phyloP scores from a whole-genome alignment of 2,113 vertebrate genomes.

The Zosterops pallidus region DNA sequence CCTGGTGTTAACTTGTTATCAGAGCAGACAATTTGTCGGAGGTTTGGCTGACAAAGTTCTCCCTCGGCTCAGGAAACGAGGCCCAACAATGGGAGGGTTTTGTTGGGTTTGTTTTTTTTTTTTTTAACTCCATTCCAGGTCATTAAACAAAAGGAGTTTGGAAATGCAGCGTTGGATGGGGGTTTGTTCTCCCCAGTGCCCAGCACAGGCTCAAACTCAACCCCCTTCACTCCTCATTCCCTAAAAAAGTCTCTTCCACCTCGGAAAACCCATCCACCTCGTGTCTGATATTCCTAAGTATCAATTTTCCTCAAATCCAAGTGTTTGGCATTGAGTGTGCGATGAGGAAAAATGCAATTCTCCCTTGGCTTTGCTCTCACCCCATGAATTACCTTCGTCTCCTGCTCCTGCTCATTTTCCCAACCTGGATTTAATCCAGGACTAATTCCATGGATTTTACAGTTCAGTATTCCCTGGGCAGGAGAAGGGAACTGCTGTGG shows the following conservation, averaged over 20 bases:
- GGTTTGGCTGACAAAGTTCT: background rate
- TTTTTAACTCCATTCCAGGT: background rate
- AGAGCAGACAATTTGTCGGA: constrained; percentile 22
- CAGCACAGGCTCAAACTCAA: background rate
- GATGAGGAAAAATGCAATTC: background rate
- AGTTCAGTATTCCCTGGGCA: background rate
- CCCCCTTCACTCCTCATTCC: background rate
- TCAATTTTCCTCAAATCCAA: background rate
- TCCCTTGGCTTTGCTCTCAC: background rate
- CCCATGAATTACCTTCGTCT: background rate
- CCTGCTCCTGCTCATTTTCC: background rate
- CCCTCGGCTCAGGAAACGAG: background rate
- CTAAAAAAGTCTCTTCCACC: background rate
- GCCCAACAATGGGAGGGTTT: background rate
- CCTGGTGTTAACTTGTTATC: constrained; percentile 31
- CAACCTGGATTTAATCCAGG: background rate
- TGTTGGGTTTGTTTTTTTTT: background rate
- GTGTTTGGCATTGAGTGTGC: rapidly evolving
- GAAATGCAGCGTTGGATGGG: rapidly evolving
- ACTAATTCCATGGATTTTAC: background rate
- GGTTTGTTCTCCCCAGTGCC: background rate
- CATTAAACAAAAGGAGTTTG: background rate
- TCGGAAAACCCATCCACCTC: background rate
- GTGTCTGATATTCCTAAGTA: rapidly evolving
- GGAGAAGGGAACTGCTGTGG: background rate